Evolutionary conservation across 2,888 invertebrate genomes (phyloP), one percentile per base, ranked within the genome.

Genomic region (Eristalinus aeneus): DNA sequence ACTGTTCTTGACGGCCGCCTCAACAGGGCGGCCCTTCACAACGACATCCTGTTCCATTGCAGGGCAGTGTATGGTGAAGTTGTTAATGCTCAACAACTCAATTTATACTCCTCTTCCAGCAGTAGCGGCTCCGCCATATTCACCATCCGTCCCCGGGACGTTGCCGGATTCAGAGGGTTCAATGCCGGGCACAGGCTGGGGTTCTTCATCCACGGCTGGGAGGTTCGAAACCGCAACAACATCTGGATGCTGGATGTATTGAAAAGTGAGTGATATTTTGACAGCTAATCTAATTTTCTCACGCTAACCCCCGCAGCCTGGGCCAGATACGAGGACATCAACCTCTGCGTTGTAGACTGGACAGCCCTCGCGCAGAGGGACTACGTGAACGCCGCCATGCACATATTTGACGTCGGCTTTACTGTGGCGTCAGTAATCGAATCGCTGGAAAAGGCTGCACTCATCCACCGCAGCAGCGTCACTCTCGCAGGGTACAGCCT

Each of bases 301-400:
- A 69, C 73, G 78, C 79, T 61, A 46, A 4, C 68, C 31, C n/a
- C 65, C 58, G 39, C 67, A 92, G 92, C 90, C 12, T 92, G 92
- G 92, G 90, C 91, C 1, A 88, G 90, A 0, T 90, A 90, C 74
- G 90, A 90, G 9, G 82, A 88, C 22, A 90, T 89, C 78, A 92
- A 90, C 72, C 91, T 92, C 2, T 92, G 92, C 82, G 90, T 91
- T 0, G 91, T 92, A 32, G 92, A 92, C 73, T 92, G 92, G 92
- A 91, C 91, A 9, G 88, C 90, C 31, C 85, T 92, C 36, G 91
- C 92, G 8, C 90, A 91, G 75, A 89, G 89, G 32, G 90, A 91
- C 79, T 92, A 92, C 84, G 91, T 91, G 74, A 89, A 88, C 23
- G 92, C 92, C 2, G 91, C 91, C 4, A 90, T 91, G 90, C 91